Evolutionary conservation across 2,797 vertebrate species (phyloP).

Genomic region (Nyctibius grandis): DNA sequence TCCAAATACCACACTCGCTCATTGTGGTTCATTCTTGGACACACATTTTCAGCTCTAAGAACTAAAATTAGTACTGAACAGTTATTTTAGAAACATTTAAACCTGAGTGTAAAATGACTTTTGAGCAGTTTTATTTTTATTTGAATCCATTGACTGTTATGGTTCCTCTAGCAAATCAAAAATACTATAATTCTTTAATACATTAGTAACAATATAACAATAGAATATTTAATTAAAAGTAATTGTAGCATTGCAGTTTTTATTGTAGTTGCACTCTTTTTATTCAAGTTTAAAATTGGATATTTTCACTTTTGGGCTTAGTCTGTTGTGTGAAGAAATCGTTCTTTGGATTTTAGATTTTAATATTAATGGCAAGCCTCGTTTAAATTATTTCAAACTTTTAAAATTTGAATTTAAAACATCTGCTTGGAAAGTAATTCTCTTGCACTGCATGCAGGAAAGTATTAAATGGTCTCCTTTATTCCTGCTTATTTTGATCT

Average conservation of each 20-base stretch:
- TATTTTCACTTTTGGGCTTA: neutral
- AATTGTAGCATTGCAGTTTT: neutral
- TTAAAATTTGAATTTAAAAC: neutral
- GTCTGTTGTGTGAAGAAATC: neutral
- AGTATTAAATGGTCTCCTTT: neutral
- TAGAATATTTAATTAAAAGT: neutral
- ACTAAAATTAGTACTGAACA: neutral
- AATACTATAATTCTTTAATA: neutral
- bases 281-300: neutral
- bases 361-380: neutral
- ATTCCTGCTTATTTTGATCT: neutral
- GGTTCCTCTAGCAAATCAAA: neutral
- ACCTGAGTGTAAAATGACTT: neutral
- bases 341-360: neutral
- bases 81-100: neutral
- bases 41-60: neutral
- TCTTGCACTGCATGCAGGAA: neutral
- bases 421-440: neutral
- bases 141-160: neutral
- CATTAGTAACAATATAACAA: neutral
- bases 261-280: neutral
- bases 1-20: neutral
- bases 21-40: neutral
- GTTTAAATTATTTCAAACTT: neutral
- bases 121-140: neutral